These are phyloP conservation scores for Tribolium madens DNA, from an alignment of 1,140 invertebrate genomes.

Conservation along the genomic window DNA sequence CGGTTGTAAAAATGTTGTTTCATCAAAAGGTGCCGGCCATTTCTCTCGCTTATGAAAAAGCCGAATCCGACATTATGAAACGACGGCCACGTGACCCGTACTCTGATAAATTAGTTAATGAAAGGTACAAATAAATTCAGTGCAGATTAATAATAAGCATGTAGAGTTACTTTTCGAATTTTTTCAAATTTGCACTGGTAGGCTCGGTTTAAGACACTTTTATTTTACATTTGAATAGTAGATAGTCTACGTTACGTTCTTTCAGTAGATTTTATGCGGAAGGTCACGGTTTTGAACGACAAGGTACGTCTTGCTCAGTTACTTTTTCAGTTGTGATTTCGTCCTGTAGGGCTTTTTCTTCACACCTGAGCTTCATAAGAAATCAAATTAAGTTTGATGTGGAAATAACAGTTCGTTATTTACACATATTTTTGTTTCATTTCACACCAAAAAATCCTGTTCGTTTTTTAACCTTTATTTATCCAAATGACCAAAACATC, in stretches of 20 bases:
- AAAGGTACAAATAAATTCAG: slow-evolving; percentile 76
- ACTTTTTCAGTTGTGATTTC: neutral
- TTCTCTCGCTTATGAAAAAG: slow-evolving; percentile 97
- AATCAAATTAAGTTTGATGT: neutral
- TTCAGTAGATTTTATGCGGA: slow-evolving; percentile 32
- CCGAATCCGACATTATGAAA: slow-evolving; percentile 99
- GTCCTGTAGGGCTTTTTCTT: slow-evolving; percentile 29
- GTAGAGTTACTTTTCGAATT: slow-evolving; percentile 46
- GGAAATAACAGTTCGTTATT: neutral
- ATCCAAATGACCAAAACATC: slow-evolving; percentile 23
- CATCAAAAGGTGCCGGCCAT: slow-evolving; percentile 90
- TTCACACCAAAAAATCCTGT: neutral
- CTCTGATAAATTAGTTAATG: slow-evolving; percentile 97
- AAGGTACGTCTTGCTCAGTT: slow-evolving; percentile 33
- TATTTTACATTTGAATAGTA: slow-evolving; percentile 32
- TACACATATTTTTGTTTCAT: neutral
- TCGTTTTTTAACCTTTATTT: neutral
- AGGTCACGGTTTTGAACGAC: slow-evolving; percentile 19
- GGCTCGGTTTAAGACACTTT: slow-evolving; percentile 48
- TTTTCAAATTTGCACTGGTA: slow-evolving; percentile 49
- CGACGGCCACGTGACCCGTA: slow-evolving; percentile 94
- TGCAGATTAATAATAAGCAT: slow-evolving; percentile 56
- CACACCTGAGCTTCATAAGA: slow-evolving; percentile 7
- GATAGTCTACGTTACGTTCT: slow-evolving; percentile 21
- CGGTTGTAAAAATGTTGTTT: slow-evolving; percentile 39